Evolutionary conservation across 2,888 invertebrate genomes (phyloP), one percentile per base, ranked within the genome.

Genomic region (Pterobdella sp.): DNA sequence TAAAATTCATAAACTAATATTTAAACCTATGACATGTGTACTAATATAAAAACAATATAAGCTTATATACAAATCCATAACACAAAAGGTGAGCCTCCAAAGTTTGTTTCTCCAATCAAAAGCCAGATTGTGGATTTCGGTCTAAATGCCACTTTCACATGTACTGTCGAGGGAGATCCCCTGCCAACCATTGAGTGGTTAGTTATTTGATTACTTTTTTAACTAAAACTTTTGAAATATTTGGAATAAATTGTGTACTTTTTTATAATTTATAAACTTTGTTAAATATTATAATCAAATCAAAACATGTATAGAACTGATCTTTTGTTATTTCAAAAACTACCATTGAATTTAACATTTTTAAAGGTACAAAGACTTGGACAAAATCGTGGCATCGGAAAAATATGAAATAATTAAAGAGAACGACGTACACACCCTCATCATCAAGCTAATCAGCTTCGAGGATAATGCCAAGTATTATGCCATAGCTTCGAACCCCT

Each of bases 391-490:
- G 31, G n/a, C 49, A n/a, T 52, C 49, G 32, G 69, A 52, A 1
- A 69, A 52, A 31, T 52, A 52, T 31, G 42, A 36, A n/a, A 32
- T 69, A 18, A 1, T 52, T 18, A 49, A 29, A 31, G 69, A 69
- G n/a, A 32, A 49, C 4, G 29, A 1, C 56, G 32, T 37, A 4
- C 69, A 69, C 56, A 32, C 69, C 1, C 56, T 69, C 29, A 32
- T 52, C 56, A 52, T 69, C 34, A 42, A 52, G 31, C n/a, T 10
- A 14, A 32, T 69, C 32, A 49, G 31, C 22, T 69, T 69, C 56
- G 69, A 69, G 1, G 69, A 69, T 34, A 69, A 69, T 34, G 69
- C 37, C 36, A 69, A 69, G 29, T 69, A 69, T 32, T n/a, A 26
- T 1, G 69, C 42, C 49, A 34, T 69, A 52, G 69, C 69, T 32